Evolutionary conservation across 2,113 vertebrate species (phyloP).

Genomic region (Amblyopsis rosae): DNA sequence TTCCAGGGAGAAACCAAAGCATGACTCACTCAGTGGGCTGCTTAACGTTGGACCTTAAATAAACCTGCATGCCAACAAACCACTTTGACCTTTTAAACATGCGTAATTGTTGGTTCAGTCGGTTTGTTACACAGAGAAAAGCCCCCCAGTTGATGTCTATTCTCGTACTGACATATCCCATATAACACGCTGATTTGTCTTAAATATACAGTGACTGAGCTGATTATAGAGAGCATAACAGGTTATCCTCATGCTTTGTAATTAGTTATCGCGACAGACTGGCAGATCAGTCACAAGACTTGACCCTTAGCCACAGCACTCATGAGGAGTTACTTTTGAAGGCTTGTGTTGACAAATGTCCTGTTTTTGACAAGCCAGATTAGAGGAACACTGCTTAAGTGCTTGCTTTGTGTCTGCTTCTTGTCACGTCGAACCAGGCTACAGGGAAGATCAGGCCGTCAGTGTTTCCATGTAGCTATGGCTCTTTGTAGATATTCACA

Average conservation of each 20-base stretch:
- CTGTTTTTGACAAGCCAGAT: background rate
- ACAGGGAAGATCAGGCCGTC: conserved; percentile 33
- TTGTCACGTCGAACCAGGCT: conserved; percentile 38
- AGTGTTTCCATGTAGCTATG: conserved; percentile 4
- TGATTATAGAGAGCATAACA: background rate
- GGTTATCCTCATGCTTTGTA: background rate
- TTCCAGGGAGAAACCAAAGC: background rate
- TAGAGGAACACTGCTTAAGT: background rate
- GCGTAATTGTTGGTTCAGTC: conserved; percentile 3
- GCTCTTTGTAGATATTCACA: conserved; percentile 32
- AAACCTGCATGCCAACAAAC: conserved; percentile 2
- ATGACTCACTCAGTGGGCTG: conserved; percentile 9
- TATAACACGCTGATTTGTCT: background rate
- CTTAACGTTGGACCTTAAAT: conserved; percentile 2
- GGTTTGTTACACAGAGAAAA: background rate
- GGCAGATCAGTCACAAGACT: too few relatives aligned
- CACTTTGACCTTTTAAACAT: background rate
- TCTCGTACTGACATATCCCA: background rate
- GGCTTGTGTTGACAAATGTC: background rate
- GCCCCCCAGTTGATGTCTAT: background rate
- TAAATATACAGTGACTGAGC: background rate
- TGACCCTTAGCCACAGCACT: background rate
- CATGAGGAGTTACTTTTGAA: background rate
- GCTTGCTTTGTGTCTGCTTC: conserved; percentile 2
- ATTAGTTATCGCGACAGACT: background rate